Evolutionary conservation across 2,113 vertebrate species (phyloP).

Genomic region (Pavo muticus): DNA sequence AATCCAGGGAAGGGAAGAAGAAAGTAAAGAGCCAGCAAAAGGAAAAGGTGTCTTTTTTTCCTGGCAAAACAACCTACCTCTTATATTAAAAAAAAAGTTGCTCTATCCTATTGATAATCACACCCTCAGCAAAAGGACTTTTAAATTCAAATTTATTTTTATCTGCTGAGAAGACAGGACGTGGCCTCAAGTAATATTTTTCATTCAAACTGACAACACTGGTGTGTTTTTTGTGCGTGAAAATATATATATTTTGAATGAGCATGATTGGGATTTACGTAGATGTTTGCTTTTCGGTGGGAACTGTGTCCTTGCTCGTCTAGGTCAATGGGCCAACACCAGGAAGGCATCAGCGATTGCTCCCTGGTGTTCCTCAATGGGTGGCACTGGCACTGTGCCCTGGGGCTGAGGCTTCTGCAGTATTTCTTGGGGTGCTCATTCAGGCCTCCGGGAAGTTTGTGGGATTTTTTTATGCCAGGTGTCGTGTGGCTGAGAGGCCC

Average conservation of each 20-base stretch:
- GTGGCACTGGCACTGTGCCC: not conserved
- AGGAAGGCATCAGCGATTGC: not conserved
- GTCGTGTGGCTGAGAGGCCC: not conserved
- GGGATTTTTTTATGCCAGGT: not conserved
- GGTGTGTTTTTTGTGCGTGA: not conserved
- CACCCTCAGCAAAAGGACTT: not conserved
- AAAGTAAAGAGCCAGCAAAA: slow-evolving; percentile 28
- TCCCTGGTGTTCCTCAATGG: not conserved
- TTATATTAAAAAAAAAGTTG: not conserved
- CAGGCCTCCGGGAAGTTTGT: not conserved
- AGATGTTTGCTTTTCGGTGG: not conserved
- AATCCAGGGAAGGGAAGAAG: slow-evolving; percentile 2
- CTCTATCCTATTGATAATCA: not conserved
- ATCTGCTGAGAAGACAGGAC: not conserved
- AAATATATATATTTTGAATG: not conserved
- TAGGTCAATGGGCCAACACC: not conserved
- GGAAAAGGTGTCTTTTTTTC: slow-evolving; percentile 7
- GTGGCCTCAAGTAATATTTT: not conserved
- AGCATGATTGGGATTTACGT: not conserved
- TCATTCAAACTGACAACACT: not conserved
- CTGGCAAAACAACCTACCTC: not conserved
- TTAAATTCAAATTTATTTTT: not conserved
- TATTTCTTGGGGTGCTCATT: not conserved
- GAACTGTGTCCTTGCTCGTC: not conserved
- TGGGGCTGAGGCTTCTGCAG: not conserved